These are phyloP conservation scores for Aphaenogaster floridana DNA, from an alignment of 1,140 invertebrate species.

Conservation along the genomic window DNA sequence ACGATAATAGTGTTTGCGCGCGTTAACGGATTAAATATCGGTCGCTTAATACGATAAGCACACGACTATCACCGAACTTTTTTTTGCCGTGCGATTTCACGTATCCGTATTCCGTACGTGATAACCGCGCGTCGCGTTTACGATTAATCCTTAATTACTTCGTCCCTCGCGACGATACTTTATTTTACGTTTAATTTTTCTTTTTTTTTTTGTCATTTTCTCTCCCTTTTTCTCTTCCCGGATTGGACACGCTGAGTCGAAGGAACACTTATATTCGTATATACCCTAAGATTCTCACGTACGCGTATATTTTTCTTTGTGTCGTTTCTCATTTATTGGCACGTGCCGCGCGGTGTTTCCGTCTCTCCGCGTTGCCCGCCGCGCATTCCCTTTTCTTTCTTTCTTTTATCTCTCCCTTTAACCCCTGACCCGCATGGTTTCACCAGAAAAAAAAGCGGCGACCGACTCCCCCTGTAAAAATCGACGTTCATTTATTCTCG, in stretches of 20 bases:
- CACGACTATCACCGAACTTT: constrained; percentile 48
- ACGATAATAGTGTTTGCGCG: constrained; percentile 53
- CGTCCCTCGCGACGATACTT: constrained; percentile 8
- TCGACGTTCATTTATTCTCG: constrained; percentile 15
- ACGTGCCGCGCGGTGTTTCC: constrained; percentile 26
- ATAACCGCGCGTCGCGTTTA: constrained; percentile 29
- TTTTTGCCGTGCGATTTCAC: constrained; percentile 23
- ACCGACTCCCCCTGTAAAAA: neutral
- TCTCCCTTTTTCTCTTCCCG: neutral
- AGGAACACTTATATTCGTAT: constrained; percentile 61
- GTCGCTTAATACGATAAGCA: constrained; percentile 51
- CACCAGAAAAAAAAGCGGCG: neutral
- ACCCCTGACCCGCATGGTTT: neutral
- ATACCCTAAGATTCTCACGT: constrained; percentile 48
- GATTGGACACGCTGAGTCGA: constrained; percentile 59
- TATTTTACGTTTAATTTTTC: neutral
- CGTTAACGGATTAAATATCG: constrained; percentile 34
- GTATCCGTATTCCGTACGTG: neutral
- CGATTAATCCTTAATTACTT: constrained; percentile 41
- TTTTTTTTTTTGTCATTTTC: neutral
- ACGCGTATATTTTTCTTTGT: constrained; percentile 46
- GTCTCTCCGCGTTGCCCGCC: neutral
- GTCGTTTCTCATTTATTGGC: constrained; percentile 47
- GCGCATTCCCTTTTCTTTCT: neutral
- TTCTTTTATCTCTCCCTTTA: too few species aligned